phyloP scores from a whole-genome alignment of 2,797 vertebrate species.

The Xenopus petersii region DNA sequence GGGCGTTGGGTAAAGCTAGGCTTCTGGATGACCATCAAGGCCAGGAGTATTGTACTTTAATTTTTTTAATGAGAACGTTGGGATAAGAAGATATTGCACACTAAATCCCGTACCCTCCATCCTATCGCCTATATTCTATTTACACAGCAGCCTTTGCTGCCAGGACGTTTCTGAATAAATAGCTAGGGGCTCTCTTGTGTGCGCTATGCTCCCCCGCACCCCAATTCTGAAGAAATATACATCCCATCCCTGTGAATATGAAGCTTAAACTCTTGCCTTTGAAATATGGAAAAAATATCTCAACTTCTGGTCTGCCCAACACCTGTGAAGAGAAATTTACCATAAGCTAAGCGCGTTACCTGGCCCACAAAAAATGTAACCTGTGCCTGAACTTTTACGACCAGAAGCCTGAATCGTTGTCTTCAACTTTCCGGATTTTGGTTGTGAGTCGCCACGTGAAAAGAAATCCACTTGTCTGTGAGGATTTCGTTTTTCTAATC shows the following conservation, averaged over 20 bases:
- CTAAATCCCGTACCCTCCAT: constrained; percentile 21
- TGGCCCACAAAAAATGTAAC: constrained; percentile 7
- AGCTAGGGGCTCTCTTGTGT: background rate
- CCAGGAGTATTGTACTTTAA: too few species aligned
- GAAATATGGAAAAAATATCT: constrained; percentile 4
- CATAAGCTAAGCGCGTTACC: background rate
- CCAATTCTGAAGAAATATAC: background rate
- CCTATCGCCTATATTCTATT: constrained; percentile 5
- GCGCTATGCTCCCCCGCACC: background rate
- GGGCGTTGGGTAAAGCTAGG: too few species aligned
- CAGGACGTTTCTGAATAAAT: background rate
- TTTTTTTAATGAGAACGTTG: background rate
- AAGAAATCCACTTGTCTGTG: constrained; percentile 21
- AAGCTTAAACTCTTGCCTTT: background rate
- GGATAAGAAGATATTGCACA: constrained; percentile 36
- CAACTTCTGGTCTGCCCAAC: background rate
- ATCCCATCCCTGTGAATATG: background rate
- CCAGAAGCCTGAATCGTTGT: background rate
- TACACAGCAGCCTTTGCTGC: constrained; percentile 27
- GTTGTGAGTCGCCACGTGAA: background rate
- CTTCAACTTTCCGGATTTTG: background rate
- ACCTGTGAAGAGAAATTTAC: constrained; percentile 18
- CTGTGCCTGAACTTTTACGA: background rate
- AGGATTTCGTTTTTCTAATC: background rate
- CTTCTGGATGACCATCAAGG: too few species aligned